phyloP scores from a whole-genome alignment of 1,140 invertebrate species.

The Leptinotarsa defecta region DNA sequence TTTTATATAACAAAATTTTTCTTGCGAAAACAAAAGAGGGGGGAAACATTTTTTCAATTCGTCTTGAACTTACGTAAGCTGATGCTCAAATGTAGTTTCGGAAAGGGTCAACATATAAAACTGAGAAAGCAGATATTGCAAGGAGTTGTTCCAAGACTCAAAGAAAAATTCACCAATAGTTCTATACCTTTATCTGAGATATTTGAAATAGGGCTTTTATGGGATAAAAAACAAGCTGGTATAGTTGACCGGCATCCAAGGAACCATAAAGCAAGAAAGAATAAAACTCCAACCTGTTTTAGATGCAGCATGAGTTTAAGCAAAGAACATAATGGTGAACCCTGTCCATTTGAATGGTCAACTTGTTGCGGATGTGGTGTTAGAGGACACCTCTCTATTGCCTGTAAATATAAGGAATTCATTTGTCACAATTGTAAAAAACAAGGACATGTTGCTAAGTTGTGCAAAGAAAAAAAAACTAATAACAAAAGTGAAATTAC shows the following conservation, averaged over 20 bases:
- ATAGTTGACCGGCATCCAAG: background rate
- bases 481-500: background rate
- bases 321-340: background rate
- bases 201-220: slow-evolving; percentile 9
- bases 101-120: slow-evolving; percentile 1
- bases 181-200: background rate
- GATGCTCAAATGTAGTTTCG: background rate
- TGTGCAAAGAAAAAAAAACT: slow-evolving; percentile 6
- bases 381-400: slow-evolving; percentile 9
- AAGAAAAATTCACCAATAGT: background rate
- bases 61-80: background rate
- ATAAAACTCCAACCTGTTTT: slow-evolving; percentile 11
- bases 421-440: slow-evolving; percentile 7
- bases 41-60: slow-evolving; percentile 3
- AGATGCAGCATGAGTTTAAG: background rate
- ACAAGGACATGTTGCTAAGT: slow-evolving; percentile 15
- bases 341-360: slow-evolving; percentile 11
- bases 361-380: background rate
- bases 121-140: slow-evolving; percentile 3
- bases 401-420: slow-evolving; percentile 10
- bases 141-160: background rate
- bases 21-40: background rate
- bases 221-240: background rate
- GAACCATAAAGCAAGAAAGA: slow-evolving; percentile 10
- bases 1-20: background rate